Base-by-base conservation (phyloP, 2,888 invertebrate species). In the Branchellion lobata region DNA sequence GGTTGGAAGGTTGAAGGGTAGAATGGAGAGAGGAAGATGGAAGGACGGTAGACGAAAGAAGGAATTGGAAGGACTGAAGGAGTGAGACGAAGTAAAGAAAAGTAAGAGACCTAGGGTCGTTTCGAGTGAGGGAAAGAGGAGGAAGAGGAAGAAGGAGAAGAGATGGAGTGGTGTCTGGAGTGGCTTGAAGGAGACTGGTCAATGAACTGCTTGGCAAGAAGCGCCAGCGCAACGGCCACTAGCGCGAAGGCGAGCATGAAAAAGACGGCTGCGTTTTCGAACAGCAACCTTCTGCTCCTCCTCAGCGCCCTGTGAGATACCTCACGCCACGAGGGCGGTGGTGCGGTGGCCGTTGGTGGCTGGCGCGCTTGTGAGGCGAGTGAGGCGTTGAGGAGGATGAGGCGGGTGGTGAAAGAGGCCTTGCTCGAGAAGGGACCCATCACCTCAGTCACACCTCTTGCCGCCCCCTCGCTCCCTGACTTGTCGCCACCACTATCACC, bases 141-240 rank as follows among this genome's bases (percentile, higher is more conserved):
- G 14, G 61, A 57, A n/a, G 21, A 57, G 21, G 61, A 18, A n/a
- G 24, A 3, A 24, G 61, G 3, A n/a, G 61, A 18, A 3, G 61
- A 57, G 61, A 57, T 14, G 21, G 61, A 18, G 24, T 3, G 14
- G 5, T 40, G 21, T 5, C 21, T 57, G 24, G n/a, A 5, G 3
- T 5, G 21, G 14, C 5, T 24, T 57, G 5, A n/a, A 57, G 61
- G 61, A 3, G 21, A 24, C 69, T 80, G 80, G 57, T 81, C 80
- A 21, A 85, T 80, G 36, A 85, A 80, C 69, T 83, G 89, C 87
- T 91, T 90, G 84, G 91, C 89, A 84, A 91, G 87, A 84, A 91
- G 90, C 74, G 92, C 91, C 84, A 91, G 89, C 82, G 90, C 85
- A 84, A 91, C 88, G 80, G 91, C 91, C 85, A 91, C 87, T 83